Evolutionary conservation across 2,888 invertebrate genomes (phyloP).

Genomic region (Aelia acuminata): DNA sequence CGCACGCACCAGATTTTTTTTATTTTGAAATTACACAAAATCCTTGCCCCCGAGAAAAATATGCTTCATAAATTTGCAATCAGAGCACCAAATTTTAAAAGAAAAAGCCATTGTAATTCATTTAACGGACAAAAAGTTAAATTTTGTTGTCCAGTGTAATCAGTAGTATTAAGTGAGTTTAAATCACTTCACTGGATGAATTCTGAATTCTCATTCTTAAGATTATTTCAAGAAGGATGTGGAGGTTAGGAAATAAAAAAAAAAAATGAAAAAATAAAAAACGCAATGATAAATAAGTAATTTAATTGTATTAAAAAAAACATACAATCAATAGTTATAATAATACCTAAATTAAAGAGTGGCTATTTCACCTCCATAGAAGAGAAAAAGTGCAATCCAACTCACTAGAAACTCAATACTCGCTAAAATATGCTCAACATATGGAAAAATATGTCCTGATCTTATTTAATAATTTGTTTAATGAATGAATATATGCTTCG

Average conservation of each 20-base stretch:
- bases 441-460: background rate
- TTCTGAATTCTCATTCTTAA: too few species aligned
- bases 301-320: slow-evolving; percentile 36
- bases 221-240: background rate
- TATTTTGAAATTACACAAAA: too few species aligned
- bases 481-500: background rate
- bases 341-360: background rate
- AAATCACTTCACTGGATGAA: too few species aligned
- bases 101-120: too few species aligned
- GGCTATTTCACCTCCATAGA: background rate
- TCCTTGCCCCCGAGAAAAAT: too few species aligned
- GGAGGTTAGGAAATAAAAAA: background rate
- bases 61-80: too few species aligned
- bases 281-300: background rate
- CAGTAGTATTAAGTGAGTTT: too few species aligned
- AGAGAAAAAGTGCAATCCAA: background rate
- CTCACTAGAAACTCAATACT: background rate
- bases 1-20: too few species aligned
- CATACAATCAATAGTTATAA: slow-evolving; percentile 8
- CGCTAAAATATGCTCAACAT: slow-evolving; percentile 26
- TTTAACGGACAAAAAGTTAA: too few species aligned
- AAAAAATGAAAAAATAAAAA: too few species aligned
- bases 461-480: background rate
- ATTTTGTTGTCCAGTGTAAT: too few species aligned
- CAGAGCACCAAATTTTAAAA: too few species aligned